phyloP scores from a whole-genome alignment of 2,113 vertebrate genomes.

The Apteryx mantelli region DNA sequence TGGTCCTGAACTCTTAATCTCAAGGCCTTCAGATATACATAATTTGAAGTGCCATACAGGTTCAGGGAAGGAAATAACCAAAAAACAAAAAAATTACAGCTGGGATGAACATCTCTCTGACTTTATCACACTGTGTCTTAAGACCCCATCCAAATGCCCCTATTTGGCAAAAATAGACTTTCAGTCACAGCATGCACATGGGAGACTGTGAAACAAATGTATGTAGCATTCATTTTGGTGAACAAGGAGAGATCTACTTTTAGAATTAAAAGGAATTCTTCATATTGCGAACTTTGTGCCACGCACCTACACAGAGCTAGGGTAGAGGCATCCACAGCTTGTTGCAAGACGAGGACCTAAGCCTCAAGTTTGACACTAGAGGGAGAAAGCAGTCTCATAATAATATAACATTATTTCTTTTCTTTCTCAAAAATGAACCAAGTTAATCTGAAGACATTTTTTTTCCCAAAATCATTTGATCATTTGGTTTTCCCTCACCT shows the following conservation, averaged over 20 bases:
- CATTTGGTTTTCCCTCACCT: neutral
- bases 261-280: neutral
- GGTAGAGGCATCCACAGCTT: neutral
- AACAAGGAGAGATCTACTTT: neutral
- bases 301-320: neutral
- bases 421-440: neutral
- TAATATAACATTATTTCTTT: neutral
- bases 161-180: neutral
- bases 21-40: neutral
- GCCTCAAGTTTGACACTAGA: neutral
- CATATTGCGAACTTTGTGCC: neutral
- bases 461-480: neutral
- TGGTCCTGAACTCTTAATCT: neutral
- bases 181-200: neutral
- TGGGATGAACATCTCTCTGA: neutral
- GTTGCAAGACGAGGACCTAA: accelerated
- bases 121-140: neutral
- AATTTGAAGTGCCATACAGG: neutral
- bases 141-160: neutral
- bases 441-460: neutral
- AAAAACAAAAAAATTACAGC: neutral
- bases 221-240: neutral
- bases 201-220: neutral
- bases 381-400: neutral
- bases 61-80: neutral